Base-by-base conservation (phyloP, 1,140 invertebrate genomes). In the Arctopsyche grandis region DNA sequence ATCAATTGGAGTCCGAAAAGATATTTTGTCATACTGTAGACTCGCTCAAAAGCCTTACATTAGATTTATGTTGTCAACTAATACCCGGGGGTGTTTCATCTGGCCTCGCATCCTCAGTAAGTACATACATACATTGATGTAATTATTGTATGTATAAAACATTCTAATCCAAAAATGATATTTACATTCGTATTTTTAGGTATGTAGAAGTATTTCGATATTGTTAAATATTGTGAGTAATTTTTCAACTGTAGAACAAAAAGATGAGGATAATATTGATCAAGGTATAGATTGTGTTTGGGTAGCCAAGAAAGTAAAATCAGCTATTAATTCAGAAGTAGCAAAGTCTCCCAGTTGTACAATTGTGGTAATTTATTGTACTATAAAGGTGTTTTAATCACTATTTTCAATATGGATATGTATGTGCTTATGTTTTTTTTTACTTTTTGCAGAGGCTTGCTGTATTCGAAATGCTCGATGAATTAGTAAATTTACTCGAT, bases 31-130 rank as follows among this genome's bases (percentile, higher is more conserved):
- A 91, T 79, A 91, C 93, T 0, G 84, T 88, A 19, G 85, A 89
- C 38, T 87, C 89, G 75, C 83, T 96, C 0, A 91, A 90, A 83
- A 92, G 91, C 83, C 85, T 96, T 19, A 89, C 91, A 0, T 86
- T 94, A n/a, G 93, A 94, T 87, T 88, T 95, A 73, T 91, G 92
- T 74, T 91, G 91, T 10, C 94, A 96, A 83, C 89, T 95, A 24
- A 90, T 91, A 63, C 91, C 94, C 0, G 89, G 89, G 0, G 88
- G 90, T 9, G 84, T 84, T 44, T 83, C 87, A 0, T 87, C 89
- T 77, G 90, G 93, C 76, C 90, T 94, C 84, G 90, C 91, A 9
- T 91, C 93, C 83, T 90, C 93, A 84, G 90, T 94, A 80, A 78
- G 76, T 77, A 38, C n/a, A 63, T 70, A 19, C 14, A 21, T 46